A percentile compares a stretch with the other conserved stretches of the same genome.
phyloP scores from a whole-genome alignment of 2,113 vertebrate species.

The Vidua chalybeata region DNA sequence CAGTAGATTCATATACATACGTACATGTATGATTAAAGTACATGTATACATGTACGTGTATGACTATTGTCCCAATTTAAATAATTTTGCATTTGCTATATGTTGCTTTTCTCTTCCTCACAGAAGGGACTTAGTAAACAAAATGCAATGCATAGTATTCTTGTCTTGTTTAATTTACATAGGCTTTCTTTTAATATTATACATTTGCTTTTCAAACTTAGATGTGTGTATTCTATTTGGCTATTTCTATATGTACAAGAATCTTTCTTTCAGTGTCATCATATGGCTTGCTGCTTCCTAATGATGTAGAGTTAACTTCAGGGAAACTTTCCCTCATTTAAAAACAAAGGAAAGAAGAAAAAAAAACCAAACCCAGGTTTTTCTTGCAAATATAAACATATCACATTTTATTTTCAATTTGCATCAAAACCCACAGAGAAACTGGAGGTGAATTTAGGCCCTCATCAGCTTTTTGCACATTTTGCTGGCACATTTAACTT shows the following conservation, averaged over 20 bases:
- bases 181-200: not conserved
- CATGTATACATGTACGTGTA: no score
- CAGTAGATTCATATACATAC: not conserved
- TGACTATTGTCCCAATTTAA: not conserved
- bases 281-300: not conserved
- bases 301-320: not conserved
- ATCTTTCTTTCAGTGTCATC: not conserved
- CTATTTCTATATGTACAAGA: not conserved
- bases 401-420: constrained; percentile 11
- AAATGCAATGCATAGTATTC: not conserved
- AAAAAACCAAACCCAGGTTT: accelerated
- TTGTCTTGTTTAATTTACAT: not conserved
- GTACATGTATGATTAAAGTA: not conserved
- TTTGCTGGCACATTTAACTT: not conserved
- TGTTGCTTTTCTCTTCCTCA: not conserved
- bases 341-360: not conserved
- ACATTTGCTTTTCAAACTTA: not conserved
- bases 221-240: accelerated
- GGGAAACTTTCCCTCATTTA: not conserved
- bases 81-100: not conserved
- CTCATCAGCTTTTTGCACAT: not conserved
- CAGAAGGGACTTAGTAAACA: not conserved
- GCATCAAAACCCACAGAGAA: not conserved
- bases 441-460: not conserved
- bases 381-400: not conserved